phyloP scores from a whole-genome alignment of 2,113 vertebrate species.

The Rhynchomys soricoides region DNA sequence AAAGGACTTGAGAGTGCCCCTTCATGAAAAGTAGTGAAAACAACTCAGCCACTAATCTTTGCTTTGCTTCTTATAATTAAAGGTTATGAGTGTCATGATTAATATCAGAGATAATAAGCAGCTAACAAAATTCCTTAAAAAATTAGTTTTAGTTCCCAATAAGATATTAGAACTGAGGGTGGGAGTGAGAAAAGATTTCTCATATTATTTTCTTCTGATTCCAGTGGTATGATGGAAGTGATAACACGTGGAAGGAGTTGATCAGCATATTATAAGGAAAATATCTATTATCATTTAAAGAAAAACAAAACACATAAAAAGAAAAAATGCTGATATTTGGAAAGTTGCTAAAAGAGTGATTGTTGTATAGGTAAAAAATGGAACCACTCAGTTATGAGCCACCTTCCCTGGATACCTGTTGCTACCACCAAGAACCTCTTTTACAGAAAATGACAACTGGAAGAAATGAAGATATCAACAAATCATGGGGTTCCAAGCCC shows the following conservation, averaged over 20 bases:
- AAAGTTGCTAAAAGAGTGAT: neutral
- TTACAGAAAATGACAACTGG: neutral
- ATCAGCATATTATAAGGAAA: neutral
- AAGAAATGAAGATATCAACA: neutral
- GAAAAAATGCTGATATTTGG: too few species aligned
- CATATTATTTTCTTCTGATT: neutral
- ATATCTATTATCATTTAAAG: neutral
- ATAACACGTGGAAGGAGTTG: neutral
- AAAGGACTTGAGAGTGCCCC: neutral
- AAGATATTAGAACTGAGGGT: neutral
- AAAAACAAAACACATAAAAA: neutral
- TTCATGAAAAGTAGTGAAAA: neutral
- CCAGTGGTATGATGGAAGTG: neutral
- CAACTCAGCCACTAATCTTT: neutral
- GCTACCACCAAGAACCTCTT: neutral
- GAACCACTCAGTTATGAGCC: neutral
- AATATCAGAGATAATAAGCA: neutral
- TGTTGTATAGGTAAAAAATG: neutral
- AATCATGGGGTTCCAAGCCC: too few species aligned
- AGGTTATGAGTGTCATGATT: neutral
- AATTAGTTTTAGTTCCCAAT: neutral
- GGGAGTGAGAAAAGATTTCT: neutral
- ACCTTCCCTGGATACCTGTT: too few species aligned
- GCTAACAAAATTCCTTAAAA: neutral
- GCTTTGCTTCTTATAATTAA: neutral